Evolutionary conservation across 2,888 invertebrate species (phyloP).

Genomic region (Limenitis camilla): DNA sequence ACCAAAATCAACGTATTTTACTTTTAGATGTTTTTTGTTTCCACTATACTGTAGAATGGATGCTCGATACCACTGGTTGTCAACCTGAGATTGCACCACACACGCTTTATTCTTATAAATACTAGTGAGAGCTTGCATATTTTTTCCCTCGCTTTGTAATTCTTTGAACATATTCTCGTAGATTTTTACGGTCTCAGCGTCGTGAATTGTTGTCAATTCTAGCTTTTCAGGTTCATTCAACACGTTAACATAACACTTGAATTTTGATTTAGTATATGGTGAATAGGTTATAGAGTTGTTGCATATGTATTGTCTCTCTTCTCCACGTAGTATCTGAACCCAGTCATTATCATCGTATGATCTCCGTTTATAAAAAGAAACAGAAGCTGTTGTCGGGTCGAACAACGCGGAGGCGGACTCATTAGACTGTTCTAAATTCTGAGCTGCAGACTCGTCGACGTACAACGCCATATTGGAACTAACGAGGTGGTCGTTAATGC

Average conservation of each 20-base stretch:
- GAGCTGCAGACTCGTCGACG: conserved; percentile 46
- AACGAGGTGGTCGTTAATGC: conserved; percentile 65
- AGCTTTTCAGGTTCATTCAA: conserved; percentile 45
- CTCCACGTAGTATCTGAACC: conserved; percentile 48
- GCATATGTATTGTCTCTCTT: conserved; percentile 25
- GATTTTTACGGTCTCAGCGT: conserved; percentile 49
- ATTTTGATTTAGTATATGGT: conserved; percentile 35
- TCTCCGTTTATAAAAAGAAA: conserved; percentile 35
- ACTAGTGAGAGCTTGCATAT: conserved; percentile 57
- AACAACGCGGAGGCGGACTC: conserved; percentile 40
- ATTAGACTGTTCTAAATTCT: conserved; percentile 18
- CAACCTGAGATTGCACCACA: conserved; percentile 70
- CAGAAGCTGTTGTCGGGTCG: conserved; percentile 26
- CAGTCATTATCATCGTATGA: conserved; percentile 42
- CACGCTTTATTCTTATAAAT: conserved; percentile 75
- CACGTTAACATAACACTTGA: conserved; percentile 47
- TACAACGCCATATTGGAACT: conserved; percentile 59
- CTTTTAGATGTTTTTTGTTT: conserved; percentile 61
- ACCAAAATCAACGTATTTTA: conserved; percentile 85
- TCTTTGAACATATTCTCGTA: conserved; percentile 66
- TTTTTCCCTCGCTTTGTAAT: conserved; percentile 58
- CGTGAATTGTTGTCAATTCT: conserved; percentile 50
- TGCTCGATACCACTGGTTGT: conserved; percentile 83
- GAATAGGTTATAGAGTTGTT: conserved; percentile 37
- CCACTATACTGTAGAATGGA: conserved; percentile 70